Conservation (phyloP, 2,888 invertebrate genomes). For the Acrobasis suavella region DNA sequence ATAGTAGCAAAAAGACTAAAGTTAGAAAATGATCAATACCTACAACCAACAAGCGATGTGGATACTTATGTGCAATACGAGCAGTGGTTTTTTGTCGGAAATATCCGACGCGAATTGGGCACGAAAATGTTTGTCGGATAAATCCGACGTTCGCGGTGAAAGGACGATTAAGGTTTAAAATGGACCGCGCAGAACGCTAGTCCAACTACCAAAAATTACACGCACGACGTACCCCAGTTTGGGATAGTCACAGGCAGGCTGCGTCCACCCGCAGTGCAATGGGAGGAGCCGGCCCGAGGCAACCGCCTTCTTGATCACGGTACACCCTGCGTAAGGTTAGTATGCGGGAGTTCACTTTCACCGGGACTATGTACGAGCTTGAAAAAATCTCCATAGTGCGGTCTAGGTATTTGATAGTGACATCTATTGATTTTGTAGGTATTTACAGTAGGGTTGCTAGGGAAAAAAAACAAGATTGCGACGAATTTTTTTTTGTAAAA, state of each 20-base stretch:
- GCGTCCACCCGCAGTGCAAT: conserved; percentile 85
- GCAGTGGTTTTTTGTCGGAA: too few relatives aligned
- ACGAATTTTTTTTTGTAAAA: too few relatives aligned
- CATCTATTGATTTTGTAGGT: conserved; percentile 55
- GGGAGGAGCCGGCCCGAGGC: conserved; percentile 84
- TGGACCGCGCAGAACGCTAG: conserved; percentile 84
- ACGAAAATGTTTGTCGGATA: too few relatives aligned
- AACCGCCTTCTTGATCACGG: conserved; percentile 87
- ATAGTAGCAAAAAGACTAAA: too few relatives aligned
- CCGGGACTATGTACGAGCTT: conserved; percentile 43
- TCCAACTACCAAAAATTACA: conserved; percentile 85
- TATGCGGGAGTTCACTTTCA: conserved; percentile 47
- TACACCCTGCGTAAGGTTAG: conserved; percentile 89
- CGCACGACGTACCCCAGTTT: conserved; percentile 82
- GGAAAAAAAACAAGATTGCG: conserved; percentile 14
- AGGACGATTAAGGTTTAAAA: conserved; percentile 28
- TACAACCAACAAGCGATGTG: too few relatives aligned
- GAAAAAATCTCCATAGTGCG: conserved; percentile 56
- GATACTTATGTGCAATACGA: too few relatives aligned
- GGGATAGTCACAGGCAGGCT: conserved; percentile 84
- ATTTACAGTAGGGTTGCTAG: conserved; percentile 30
- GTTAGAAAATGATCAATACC: too few relatives aligned
- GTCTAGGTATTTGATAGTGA: conserved; percentile 52
- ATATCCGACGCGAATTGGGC: too few relatives aligned
- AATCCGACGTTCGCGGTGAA: too few relatives aligned